Base-by-base conservation (phyloP, 2,113 vertebrate species). In the Neotoma lepida region DNA sequence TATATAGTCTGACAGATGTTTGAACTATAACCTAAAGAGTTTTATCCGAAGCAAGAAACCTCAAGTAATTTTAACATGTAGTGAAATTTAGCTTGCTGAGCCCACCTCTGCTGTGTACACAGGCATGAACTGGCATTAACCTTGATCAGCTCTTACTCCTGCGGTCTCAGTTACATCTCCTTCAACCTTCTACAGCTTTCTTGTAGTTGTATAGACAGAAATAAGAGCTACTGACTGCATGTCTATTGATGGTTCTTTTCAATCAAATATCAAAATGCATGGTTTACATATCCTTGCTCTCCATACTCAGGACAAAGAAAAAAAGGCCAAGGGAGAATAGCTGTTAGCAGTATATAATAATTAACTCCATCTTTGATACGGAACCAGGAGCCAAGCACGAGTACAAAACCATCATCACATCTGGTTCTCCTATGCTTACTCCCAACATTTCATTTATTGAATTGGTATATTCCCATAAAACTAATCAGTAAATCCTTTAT, bases 221-320 rank as follows among this genome's bases (percentile, higher is more conserved):
- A 13, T 35, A 86, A 17, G 54, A 13, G 7, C 4, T 76, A 54
- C 77, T 30, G 63, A 54, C 89, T 61, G 70, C 35, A 13, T 91
- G 71, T 66, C 88, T 84, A 46, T n/a, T 58, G 30, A 35, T 91
- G 39, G 64, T 56, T 90, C 63, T 93, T 94, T 44, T 17, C 56
- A 82, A 35, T 80, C 77, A 93, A 74, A 70, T 68, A 26, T 96
- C 71, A 76, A 95, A 94, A 87, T 24, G 30, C n/a, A 76, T 30
- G 12, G n/a, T 80, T 95, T 92, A 66, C 58, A 91, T n/a, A 61
- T 54, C 30, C 41, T 82, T 89, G 68, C 73, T 63, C 35, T 88
- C 70, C 28, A 80, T 17, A 90, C 82, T 91, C 46, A 87, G 26
- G 70, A 71, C 91, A 91, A 90, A 84, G n/a, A 33, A 71, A 74